Evolutionary conservation across 2,113 vertebrate species (phyloP), one percentile per base, ranked within the genome.

Genomic region (western clawed frog (Xenopus tropicalis)): DNA sequence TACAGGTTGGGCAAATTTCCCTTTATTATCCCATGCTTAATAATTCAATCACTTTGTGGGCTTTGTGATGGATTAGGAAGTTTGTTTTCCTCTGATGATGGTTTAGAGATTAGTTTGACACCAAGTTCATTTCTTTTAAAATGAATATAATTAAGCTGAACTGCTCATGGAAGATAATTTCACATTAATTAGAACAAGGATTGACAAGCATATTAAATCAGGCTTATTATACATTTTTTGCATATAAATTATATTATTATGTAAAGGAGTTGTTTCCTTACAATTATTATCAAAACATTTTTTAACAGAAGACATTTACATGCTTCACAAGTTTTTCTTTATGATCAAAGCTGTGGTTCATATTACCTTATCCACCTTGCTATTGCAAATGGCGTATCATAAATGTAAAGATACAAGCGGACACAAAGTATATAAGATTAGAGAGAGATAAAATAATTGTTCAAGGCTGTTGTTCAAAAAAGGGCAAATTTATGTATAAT

Each of bases 171-270:
- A 80, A 79, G 85, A 84, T 75, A 83, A 56, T 37, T 71, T 25
- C 73, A 75, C 62, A 78, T 81, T 83, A 81, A 85, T 87, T 88
- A 82, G 69, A 73, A 79, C 65, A 81, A 72, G 46, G 77, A 78
- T 66, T 4, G 46, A 82, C 79, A 83, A 84, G 78, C 29, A 64
- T 78, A 80, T 83, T 68, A 80, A 79, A 84, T 77, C 79, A 79
- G 19, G 61, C 21, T 71, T 24, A 66, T 77, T 80, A 61, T 42
- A 62, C 57, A 75, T 72, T 85, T 17, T 83, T 85, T 84, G 65
- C 74, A 79, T 82, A 77, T 71, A 87, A 86, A 83, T 84, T 77
- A 29, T 76, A 29, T 16, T 70, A 80, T 74, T 79, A 80, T 11
- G 5, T 62, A 79, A 65, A 61, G 80, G 78, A 58, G 64, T 83